A percentile compares a stretch with the other conserved stretches of the same genome.
Conservation (phyloP, 2,797 vertebrate genomes). For the Tapirus indicus region DNA sequence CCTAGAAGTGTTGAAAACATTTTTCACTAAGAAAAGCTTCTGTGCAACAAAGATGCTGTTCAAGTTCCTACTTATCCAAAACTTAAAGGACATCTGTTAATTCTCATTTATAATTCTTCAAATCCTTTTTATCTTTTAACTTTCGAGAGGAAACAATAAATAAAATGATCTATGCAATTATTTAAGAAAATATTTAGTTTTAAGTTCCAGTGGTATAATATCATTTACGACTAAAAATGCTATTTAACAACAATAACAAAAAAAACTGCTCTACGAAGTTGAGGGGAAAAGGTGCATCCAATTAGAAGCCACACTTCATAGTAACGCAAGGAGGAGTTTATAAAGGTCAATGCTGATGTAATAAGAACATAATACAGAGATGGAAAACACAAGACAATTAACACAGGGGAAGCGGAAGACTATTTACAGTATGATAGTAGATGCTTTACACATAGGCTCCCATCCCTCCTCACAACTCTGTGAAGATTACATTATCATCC, state of each 20-base stretch:
- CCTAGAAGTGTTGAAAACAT: background rate
- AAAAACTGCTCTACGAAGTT: background rate
- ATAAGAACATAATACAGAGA: background rate
- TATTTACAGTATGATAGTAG: background rate
- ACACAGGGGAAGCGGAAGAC: background rate
- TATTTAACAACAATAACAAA: background rate
- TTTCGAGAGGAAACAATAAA: slow-evolving; percentile 44
- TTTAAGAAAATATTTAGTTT: slow-evolving; percentile 42
- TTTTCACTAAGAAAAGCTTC: background rate
- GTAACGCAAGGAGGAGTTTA: background rate
- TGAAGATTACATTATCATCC: background rate
- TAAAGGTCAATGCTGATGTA: background rate
- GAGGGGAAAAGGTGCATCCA: background rate
- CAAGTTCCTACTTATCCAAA: slow-evolving; percentile 42
- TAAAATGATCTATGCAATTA: slow-evolving; percentile 36
- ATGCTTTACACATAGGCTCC: background rate
- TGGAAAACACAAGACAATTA: background rate
- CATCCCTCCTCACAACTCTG: background rate
- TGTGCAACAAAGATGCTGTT: background rate
- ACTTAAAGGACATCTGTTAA: background rate
- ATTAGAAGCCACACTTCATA: background rate
- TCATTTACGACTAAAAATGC: slow-evolving; percentile 7
- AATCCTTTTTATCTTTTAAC: background rate
- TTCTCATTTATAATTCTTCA: background rate
- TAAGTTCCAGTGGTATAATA: background rate